Percentiles rank a stretch among this genome's conserved stretches.
phyloP scores from a whole-genome alignment of 1,140 invertebrate genomes.

The Chrysoperla carnea region DNA sequence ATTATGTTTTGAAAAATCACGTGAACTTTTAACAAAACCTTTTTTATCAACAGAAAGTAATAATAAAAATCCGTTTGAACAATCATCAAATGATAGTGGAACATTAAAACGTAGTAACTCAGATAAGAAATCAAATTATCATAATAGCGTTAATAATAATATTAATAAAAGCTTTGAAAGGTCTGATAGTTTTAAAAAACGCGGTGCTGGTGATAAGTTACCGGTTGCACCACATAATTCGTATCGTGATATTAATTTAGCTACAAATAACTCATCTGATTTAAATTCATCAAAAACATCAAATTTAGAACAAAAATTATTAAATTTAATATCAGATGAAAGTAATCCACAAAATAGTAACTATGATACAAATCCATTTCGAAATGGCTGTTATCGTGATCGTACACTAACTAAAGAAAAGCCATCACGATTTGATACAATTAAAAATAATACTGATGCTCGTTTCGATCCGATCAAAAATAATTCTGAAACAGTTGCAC shows the following conservation, averaged over 20 bases:
- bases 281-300: too few relatives aligned
- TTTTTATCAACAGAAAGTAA: conserved; percentile 5
- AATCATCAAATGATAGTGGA: neutral
- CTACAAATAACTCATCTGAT: too few relatives aligned
- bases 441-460: neutral
- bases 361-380: neutral
- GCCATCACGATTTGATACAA: neutral
- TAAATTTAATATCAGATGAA: neutral
- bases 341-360: neutral
- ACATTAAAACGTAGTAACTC: neutral
- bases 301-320: neutral
- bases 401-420: conserved; percentile 19
- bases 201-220: too few relatives aligned
- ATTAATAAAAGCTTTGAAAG: too few relatives aligned
- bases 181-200: too few relatives aligned
- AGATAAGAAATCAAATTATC: neutral
- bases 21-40: conserved; percentile 43
- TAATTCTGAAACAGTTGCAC: too few relatives aligned
- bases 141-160: too few relatives aligned
- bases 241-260: too few relatives aligned
- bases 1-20: conserved; percentile 52
- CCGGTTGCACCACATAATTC: too few relatives aligned
- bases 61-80: neutral
- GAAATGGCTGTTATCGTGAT: conserved; percentile 8
- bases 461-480: neutral